These are phyloP conservation scores for Caranx melampygus DNA, from an alignment of 2,113 vertebrate genomes.

Conservation along the genomic window DNA sequence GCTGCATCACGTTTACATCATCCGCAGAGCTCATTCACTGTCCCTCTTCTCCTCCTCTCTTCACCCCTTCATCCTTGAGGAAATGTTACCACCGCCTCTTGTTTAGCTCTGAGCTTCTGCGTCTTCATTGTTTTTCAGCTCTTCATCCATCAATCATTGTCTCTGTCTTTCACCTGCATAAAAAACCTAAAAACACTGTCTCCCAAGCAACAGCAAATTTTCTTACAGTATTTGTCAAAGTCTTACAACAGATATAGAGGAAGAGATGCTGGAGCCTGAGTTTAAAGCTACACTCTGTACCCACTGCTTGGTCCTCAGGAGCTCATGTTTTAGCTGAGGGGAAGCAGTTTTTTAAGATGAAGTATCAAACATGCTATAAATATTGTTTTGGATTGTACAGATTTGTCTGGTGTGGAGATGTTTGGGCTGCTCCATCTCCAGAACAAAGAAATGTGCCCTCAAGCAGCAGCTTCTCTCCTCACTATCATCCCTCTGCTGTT, in stretches of 20 bases:
- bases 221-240: background rate
- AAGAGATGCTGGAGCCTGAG: background rate
- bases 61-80: conserved; percentile 10
- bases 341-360: background rate
- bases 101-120: conserved; percentile 1
- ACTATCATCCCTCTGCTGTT: background rate
- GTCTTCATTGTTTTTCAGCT: conserved; percentile 14
- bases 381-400: background rate
- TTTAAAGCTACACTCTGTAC: background rate
- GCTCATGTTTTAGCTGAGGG: background rate
- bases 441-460: background rate
- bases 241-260: background rate
- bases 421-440: too few relatives aligned
- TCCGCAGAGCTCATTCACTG: conserved; percentile 20
- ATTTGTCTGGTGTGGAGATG: background rate
- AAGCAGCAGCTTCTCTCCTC: background rate
- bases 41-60: background rate
- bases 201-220: conserved; percentile 57
- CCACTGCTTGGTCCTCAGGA: background rate
- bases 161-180: conserved; percentile 9
- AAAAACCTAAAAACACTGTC: conserved; percentile 33
- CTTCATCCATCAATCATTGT: background rate
- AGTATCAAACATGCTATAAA: background rate
- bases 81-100: conserved; percentile 12
- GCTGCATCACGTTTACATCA: conserved; percentile 34